phyloP scores from a whole-genome alignment of 2,797 vertebrate species.

The Loris lydekkerianus region DNA sequence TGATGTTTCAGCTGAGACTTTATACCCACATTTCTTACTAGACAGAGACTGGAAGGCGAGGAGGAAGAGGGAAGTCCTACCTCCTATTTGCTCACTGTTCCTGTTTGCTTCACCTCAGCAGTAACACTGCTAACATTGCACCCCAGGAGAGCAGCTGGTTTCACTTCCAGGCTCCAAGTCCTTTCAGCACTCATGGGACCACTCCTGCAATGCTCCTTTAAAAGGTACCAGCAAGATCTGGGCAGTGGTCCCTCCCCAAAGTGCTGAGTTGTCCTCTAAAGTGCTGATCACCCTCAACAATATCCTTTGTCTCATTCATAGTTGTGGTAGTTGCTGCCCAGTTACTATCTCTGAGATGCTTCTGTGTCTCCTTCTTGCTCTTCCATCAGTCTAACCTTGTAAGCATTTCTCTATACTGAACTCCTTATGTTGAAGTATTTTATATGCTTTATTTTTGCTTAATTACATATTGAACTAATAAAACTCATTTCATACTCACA shows the following conservation, averaged over 20 bases:
- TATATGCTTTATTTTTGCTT: constrained; percentile 33
- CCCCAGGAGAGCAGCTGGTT: fast-evolving
- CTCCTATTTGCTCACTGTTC: not conserved
- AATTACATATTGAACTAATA: constrained; percentile 2
- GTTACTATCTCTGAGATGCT: not conserved
- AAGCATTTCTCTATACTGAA: not conserved
- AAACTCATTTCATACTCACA: not conserved
- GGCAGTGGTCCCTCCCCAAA: not conserved
- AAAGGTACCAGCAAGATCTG: not conserved
- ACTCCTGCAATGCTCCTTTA: fast-evolving
- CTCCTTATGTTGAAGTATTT: not conserved
- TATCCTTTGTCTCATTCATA: not conserved
- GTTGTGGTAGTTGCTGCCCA: not conserved
- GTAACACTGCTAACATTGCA: fast-evolving
- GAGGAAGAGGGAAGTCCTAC: not conserved
- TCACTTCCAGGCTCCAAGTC: not conserved
- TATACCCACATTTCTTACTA: not conserved
- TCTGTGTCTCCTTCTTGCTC: not conserved
- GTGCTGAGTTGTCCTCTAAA: not conserved
- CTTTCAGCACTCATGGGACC: not conserved
- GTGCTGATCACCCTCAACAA: not conserved
- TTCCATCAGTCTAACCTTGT: not conserved
- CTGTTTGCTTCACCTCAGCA: too few species aligned
- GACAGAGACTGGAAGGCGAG: not conserved
- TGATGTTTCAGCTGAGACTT: not conserved